Base-by-base conservation (phyloP, 2,888 invertebrate genomes). In the Drosophila mayaguana region DNA sequence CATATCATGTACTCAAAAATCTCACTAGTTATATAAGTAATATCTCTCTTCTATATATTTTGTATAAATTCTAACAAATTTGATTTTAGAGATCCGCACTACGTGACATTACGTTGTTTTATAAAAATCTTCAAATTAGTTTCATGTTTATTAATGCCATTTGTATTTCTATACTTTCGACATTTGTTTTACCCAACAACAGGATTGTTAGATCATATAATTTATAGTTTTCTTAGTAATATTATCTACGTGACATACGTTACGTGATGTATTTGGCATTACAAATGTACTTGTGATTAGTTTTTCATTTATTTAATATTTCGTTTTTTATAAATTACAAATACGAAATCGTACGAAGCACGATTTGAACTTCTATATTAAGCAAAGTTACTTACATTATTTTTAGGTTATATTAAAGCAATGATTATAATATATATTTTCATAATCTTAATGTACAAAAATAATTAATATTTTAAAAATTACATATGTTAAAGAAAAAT, bases 201-300 rank as follows among this genome's bases (percentile, higher is more conserved):
- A 28, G 28, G 28, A 28, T 28, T 28, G 28, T 28, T 28, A 28
- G 28, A n/a, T 36, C 36, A 53, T 54, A 38, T 55, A 12, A 14
- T 28, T n/a, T 25, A 3, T n/a, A 38, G 12, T 28, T 54, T 12
- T 40, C 25, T 3, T 14, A n/a, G 11, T 16, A 36, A 16, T 18
- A 51, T 51, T n/a, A n/a, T 34, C 2, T 36, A 54, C 28, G 54
- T 55, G 28, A 40, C 54, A 54, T 18, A 55, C 14, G 54, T 40
- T 40, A 55, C 40, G 54, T 55, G 54, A 54, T 25, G 3, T 25
- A 25, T 25, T 38, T 54, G 3, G 22, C 22, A 38, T 38, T 53
- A 36, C 36, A n/a, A 53, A 22, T 22, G 9, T 36, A 36, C 53
- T 22, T n/a, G 20, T 36, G 51, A n/a, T 25, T n/a, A n/a, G 11